Percentiles rank a stretch among this genome's conserved stretches.
Conservation (phyloP, 2,797 vertebrate species). For the Rhinoraja longicauda region DNA sequence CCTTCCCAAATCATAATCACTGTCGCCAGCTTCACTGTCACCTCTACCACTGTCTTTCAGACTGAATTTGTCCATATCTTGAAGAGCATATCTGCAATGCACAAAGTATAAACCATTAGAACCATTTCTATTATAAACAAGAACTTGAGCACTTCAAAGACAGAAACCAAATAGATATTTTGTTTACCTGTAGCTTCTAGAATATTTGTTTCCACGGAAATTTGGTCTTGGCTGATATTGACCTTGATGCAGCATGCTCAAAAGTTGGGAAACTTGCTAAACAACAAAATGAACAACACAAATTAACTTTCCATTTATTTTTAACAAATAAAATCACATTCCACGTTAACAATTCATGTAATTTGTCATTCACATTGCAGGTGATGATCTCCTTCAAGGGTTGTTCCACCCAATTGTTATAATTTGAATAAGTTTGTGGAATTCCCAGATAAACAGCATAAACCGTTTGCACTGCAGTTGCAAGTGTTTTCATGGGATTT, state of each 20-base stretch:
- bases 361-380: neutral
- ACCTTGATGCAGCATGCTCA: slow-evolving; percentile 98
- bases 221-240: slow-evolving; percentile 97
- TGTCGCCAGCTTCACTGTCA: slow-evolving; percentile 96
- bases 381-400: neutral
- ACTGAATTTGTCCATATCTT: slow-evolving; percentile 99
- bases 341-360: neutral
- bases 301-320: neutral
- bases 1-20: slow-evolving; percentile 90
- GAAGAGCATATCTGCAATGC: slow-evolving; percentile 79
- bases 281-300: slow-evolving; percentile 48
- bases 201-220: slow-evolving; percentile 98
- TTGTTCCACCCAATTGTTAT: neutral
- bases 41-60: slow-evolving; percentile 96
- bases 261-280: slow-evolving; percentile 98
- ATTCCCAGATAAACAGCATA: neutral
- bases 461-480: neutral
- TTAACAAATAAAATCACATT: neutral
- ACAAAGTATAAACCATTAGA: slow-evolving; percentile 39
- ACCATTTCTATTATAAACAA: neutral
- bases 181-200: slow-evolving; percentile 91
- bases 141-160: neutral
- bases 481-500: neutral
- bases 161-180: neutral
- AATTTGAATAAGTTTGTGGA: neutral